phyloP scores from a whole-genome alignment of 2,797 vertebrate genomes.

The Otolemur crassicaudatus region DNA sequence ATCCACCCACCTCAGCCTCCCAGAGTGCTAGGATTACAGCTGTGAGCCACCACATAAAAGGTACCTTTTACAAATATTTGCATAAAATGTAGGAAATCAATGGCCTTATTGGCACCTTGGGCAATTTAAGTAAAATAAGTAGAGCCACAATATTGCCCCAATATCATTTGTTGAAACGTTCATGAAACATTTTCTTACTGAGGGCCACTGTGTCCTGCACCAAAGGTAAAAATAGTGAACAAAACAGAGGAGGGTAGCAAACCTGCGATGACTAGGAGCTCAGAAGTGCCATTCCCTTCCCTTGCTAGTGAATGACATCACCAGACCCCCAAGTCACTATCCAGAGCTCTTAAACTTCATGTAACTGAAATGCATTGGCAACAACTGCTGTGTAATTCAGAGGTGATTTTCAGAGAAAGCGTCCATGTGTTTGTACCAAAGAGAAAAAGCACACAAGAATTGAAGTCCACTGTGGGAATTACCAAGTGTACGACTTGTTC shows the following conservation, averaged over 20 bases:
- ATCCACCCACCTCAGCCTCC: too few relatives aligned
- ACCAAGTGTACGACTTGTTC: constrained; percentile 38
- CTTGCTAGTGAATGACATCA: neutral
- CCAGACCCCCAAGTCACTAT: neutral
- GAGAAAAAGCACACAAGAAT: neutral
- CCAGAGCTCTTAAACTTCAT: neutral
- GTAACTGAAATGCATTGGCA: neutral
- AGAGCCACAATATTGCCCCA: neutral
- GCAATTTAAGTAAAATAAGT: neutral
- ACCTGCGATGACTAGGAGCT: neutral
- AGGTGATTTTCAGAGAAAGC: constrained; percentile 18
- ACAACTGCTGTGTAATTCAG: neutral
- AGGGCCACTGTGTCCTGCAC: neutral
- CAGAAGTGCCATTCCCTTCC: neutral
- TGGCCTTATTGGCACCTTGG: neutral
- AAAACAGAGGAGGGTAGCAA: neutral
- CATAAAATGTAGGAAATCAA: neutral
- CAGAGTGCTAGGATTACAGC: too few relatives aligned
- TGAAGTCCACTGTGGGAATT: constrained; percentile 46
- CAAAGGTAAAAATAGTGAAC: neutral
- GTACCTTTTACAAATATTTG: neutral
- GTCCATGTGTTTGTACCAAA: neutral
- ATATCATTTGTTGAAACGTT: neutral
- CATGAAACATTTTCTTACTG: neutral
- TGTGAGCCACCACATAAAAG: too few relatives aligned